Conservation (phyloP, 2,797 vertebrate species). For the Enteromius radiatus region DNA sequence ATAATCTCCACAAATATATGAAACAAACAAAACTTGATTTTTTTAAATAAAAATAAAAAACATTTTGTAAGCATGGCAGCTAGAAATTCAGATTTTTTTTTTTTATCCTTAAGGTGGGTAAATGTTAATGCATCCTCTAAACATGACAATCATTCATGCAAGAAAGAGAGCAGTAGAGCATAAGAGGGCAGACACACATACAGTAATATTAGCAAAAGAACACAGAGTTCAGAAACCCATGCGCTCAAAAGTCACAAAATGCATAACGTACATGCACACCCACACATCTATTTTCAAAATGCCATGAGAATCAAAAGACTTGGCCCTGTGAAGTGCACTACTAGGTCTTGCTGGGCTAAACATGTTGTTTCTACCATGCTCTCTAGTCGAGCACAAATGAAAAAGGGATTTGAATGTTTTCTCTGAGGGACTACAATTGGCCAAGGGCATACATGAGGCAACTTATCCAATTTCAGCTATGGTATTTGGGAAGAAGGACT, state of each 20-base stretch:
- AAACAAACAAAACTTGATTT: not conserved
- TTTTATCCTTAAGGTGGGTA: not conserved
- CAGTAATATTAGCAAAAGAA: not conserved
- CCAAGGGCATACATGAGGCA: conserved; percentile 9
- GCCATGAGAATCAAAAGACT: not conserved
- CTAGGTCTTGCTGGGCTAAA: not conserved
- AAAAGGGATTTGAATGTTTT: conserved; percentile 36
- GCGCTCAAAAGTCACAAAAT: conserved; percentile 6
- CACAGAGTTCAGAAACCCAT: conserved; percentile 3
- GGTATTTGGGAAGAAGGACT: not conserved
- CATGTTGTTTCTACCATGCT: conserved; percentile 9
- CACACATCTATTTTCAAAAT: conserved; percentile 20
- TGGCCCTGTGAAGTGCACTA: conserved; percentile 14
- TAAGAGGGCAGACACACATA: conserved; percentile 14
- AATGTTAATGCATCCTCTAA: not conserved
- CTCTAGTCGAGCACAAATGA: conserved; percentile 13
- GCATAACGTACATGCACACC: not conserved
- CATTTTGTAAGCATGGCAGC: not conserved
- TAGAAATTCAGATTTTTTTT: conserved; percentile 9
- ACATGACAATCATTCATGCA: conserved; percentile 13
- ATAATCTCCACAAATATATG: not conserved
- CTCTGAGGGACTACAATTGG: conserved; percentile 10
- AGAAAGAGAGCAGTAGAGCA: conserved; percentile 20
- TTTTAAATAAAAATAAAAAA: not conserved
- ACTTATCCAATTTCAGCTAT: conserved; percentile 10